phyloP scores from a whole-genome alignment of 2,888 invertebrate species.

The Leucoptera coffeella region DNA sequence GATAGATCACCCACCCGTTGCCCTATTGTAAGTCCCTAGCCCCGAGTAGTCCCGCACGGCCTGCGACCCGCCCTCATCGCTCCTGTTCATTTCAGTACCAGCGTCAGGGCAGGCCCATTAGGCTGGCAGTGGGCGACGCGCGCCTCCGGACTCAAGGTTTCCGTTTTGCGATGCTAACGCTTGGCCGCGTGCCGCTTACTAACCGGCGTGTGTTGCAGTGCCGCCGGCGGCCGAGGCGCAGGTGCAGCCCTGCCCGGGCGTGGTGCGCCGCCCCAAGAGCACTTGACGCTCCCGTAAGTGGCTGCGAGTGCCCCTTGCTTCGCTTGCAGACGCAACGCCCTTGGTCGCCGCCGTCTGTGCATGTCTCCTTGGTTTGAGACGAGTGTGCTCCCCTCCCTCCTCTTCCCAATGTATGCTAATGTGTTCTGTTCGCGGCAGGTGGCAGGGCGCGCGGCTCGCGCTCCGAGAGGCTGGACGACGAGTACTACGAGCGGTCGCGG shows the following conservation, averaged over 20 bases:
- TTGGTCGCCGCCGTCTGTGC: slow-evolving; percentile 1
- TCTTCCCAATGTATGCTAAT: neutral
- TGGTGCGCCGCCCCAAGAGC: slow-evolving; percentile 28
- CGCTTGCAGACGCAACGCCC: slow-evolving; percentile 1
- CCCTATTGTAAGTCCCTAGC: too few species aligned
- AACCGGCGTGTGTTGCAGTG: slow-evolving; percentile 1
- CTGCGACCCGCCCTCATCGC: too few species aligned
- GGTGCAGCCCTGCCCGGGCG: slow-evolving; percentile 39
- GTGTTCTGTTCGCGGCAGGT: slow-evolving; percentile 12
- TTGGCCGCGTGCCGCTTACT: neutral
- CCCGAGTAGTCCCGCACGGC: too few species aligned
- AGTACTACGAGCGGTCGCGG: slow-evolving; percentile 33
- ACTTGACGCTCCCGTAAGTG: too few species aligned
- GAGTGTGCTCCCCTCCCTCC: neutral
- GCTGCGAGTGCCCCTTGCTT: neutral
- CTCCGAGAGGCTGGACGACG: slow-evolving; percentile 51
- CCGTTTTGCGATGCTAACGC: slow-evolving; percentile 1
- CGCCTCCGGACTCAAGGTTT: slow-evolving; percentile 16
- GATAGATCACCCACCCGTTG: too few species aligned
- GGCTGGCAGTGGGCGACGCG: slow-evolving; percentile 12
- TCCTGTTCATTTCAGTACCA: slow-evolving; percentile 49
- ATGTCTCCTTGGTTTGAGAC: neutral
- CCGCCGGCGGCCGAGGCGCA: slow-evolving; percentile 18
- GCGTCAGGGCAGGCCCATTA: slow-evolving; percentile 48
- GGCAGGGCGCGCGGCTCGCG: slow-evolving; percentile 42